Percentiles rank a stretch among this genome's conserved stretches.
phyloP scores from a whole-genome alignment of 2,888 invertebrate species.

The Plusia festucae region DNA sequence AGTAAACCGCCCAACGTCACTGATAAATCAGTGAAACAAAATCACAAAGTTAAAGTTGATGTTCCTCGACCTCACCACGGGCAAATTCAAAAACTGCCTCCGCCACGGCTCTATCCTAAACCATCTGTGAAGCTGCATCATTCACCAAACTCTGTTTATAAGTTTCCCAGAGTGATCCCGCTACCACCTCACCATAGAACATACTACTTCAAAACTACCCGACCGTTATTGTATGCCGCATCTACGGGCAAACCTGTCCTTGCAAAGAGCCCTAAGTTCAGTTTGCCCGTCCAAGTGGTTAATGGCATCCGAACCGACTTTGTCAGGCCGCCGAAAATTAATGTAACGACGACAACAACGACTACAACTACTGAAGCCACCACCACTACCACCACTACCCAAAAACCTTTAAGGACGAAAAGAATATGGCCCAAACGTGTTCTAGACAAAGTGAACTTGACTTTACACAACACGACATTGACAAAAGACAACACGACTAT shows the following conservation, averaged over 20 bases:
- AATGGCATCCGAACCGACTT: conserved; percentile 79
- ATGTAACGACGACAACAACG: conserved; percentile 62
- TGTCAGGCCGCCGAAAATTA: conserved; percentile 75
- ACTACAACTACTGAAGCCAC: conserved; percentile 71
- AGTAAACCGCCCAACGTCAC: conserved; percentile 78
- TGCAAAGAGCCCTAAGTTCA: conserved; percentile 77
- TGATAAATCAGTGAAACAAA: conserved; percentile 68
- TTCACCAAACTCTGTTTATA: conserved; percentile 74
- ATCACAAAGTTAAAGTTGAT: conserved; percentile 66
- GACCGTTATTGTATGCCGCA: conserved; percentile 70
- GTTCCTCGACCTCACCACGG: conserved; percentile 69
- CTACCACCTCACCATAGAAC: conserved; percentile 66
- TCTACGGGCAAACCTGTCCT: conserved; percentile 71
- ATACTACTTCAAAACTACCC: conserved; percentile 64
- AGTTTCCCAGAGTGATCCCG: conserved; percentile 78
- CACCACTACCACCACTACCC: conserved; percentile 75
- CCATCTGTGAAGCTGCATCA: conserved; percentile 67
- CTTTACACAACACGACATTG: conserved; percentile 57
- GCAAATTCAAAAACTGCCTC: conserved; percentile 67
- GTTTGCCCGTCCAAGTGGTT: conserved; percentile 80
- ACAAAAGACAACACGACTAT: conserved; percentile 63
- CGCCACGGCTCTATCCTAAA: conserved; percentile 71
- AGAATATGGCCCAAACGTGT: conserved; percentile 84
- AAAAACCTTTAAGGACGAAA: conserved; percentile 78
- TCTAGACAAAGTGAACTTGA: conserved; percentile 38